Conservation (phyloP, 2,113 vertebrate species). For the Phocoena phocoena region DNA sequence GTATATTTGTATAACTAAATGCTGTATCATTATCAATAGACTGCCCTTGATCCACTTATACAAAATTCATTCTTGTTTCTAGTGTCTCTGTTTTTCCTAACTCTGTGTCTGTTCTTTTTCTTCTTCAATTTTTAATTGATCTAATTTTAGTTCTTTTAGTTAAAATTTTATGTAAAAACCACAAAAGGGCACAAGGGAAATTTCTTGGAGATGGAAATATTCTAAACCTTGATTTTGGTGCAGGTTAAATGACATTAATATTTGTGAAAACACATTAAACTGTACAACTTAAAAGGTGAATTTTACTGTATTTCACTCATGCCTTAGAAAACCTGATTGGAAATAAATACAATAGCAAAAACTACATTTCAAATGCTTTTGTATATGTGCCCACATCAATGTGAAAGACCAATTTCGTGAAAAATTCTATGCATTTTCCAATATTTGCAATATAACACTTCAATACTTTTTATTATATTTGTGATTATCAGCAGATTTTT, state of each 20-base stretch:
- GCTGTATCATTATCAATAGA: neutral
- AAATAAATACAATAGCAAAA: neutral
- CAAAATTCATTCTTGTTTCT: neutral
- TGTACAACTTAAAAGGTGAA: neutral
- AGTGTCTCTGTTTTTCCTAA: neutral
- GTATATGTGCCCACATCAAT: neutral
- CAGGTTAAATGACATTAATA: too few species aligned
- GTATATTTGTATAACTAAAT: neutral
- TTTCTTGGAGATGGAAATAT: neutral
- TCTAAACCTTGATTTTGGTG: neutral
- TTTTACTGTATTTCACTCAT: neutral
- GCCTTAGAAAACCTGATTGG: neutral
- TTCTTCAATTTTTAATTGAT: neutral
- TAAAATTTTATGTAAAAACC: neutral
- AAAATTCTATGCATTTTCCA: neutral
- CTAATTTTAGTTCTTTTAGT: neutral
- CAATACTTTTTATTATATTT: neutral
- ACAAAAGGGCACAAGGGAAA: neutral
- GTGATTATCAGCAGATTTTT: neutral
- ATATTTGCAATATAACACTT: neutral
- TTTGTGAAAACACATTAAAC: neutral
- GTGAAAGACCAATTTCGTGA: neutral
- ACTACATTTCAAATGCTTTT: neutral
- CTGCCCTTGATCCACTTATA: neutral
- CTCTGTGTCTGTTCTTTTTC: neutral